phyloP scores from a whole-genome alignment of 2,797 vertebrate species.

The Argentina silus region DNA sequence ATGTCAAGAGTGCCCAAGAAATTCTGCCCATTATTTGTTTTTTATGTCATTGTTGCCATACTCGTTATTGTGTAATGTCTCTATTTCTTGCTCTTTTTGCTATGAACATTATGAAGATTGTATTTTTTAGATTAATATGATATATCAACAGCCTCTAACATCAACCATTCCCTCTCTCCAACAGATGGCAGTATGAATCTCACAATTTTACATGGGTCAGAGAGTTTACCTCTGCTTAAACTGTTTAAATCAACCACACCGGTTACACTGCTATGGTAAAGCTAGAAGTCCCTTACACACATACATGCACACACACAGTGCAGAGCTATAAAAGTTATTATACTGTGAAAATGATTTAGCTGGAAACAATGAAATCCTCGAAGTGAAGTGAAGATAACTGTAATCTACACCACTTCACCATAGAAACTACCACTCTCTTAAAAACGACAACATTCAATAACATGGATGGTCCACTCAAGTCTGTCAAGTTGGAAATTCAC shows the following conservation, averaged over 20 bases:
- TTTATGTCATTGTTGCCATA: background rate
- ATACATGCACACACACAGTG: background rate
- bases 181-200: constrained; percentile 76
- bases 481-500: too few species aligned
- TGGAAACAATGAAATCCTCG: background rate
- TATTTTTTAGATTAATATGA: constrained; percentile 37
- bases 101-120: constrained; percentile 13
- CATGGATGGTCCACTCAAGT: too few species aligned
- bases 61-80: constrained; percentile 6
- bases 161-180: constrained; percentile 56
- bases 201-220: constrained; percentile 7
- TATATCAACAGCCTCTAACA: constrained; percentile 41
- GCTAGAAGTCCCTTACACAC: background rate
- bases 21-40: background rate
- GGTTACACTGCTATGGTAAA: background rate
- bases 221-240: background rate
- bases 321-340: background rate
- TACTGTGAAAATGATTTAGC: background rate
- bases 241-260: background rate
- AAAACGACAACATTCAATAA: too few species aligned
- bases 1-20: background rate
- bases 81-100: constrained; percentile 48
- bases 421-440: too few species aligned
- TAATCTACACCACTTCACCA: too few species aligned
- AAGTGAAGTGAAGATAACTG: too few species aligned